These are phyloP conservation scores for Semibalanus balanoides DNA, from an alignment of 1,140 invertebrate species.

Conservation along the genomic window DNA sequence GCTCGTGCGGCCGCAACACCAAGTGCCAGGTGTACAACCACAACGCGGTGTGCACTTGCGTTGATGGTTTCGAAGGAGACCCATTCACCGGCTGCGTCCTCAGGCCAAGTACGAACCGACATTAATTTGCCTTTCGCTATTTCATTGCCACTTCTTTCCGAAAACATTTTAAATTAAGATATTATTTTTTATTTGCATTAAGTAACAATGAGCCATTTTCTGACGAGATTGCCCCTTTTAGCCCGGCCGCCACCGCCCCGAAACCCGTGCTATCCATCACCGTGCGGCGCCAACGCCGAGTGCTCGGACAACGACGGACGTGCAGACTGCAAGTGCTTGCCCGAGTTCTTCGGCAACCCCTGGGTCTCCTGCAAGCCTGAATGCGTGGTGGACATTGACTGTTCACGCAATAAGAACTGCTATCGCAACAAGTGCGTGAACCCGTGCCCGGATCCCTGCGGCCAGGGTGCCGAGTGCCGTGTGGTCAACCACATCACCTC, in stretches of 20 bases:
- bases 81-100: constrained; percentile 29
- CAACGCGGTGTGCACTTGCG: constrained; percentile 58
- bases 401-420: constrained; percentile 38
- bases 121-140: neutral
- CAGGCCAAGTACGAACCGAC: neutral
- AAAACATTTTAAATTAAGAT: too few species aligned
- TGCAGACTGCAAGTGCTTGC: constrained; percentile 49
- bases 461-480: constrained; percentile 58
- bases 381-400: constrained; percentile 38
- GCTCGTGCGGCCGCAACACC: constrained; percentile 50
- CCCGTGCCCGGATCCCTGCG: constrained; percentile 63
- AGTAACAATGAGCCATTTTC: too few species aligned
- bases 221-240: too few species aligned
- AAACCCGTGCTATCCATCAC: constrained; percentile 23
- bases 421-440: constrained; percentile 58
- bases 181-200: too few species aligned
- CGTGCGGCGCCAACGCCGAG: constrained; percentile 33
- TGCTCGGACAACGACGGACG: constrained; percentile 30
- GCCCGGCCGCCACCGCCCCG: constrained; percentile 12
- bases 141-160: too few species aligned
- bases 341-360: constrained; percentile 28
- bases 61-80: constrained; percentile 60
- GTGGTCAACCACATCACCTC: constrained; percentile 49
- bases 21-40: constrained; percentile 59
- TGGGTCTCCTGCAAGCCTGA: constrained; percentile 46